A percentile compares a stretch with the other conserved stretches of the same genome.
Evolutionary conservation across 2,888 invertebrate species (phyloP).

Genomic region (Crepidodera aurea): DNA sequence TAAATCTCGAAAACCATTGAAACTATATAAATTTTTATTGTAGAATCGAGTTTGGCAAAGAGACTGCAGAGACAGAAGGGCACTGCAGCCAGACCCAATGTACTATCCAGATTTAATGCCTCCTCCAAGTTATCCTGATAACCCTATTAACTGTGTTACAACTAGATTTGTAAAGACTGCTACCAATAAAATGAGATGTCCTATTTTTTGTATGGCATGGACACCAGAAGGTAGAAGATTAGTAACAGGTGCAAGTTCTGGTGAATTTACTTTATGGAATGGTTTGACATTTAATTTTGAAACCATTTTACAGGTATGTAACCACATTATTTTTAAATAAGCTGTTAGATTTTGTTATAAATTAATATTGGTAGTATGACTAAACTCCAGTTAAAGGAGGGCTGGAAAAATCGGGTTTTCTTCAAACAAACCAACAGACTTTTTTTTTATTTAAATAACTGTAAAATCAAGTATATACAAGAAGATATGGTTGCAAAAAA

Average conservation of each 20-base stretch:
- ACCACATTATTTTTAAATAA: constrained; percentile 1
- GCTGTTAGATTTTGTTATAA: no score
- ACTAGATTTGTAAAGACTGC: constrained; percentile 98
- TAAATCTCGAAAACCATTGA: no score
- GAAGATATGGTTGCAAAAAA: no score
- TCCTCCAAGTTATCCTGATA: constrained; percentile 92
- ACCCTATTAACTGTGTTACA: constrained; percentile 95
- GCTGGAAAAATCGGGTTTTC: no score
- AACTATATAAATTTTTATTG: no score
- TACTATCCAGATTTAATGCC: constrained; percentile 94
- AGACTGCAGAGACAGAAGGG: constrained; percentile 87
- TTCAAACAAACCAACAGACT: no score
- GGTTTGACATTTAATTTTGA: constrained; percentile 99
- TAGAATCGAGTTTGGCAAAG: constrained; percentile 95
- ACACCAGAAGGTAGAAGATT: constrained; percentile 98
- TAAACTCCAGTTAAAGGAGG: no score
- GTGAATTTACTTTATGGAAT: constrained; percentile 99
- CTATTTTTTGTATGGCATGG: constrained; percentile 99
- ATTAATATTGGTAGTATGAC: no score
- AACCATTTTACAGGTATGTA: constrained; percentile 93
- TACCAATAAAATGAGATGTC: constrained; percentile 99
- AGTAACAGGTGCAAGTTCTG: constrained; percentile 98
- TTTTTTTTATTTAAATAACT: no score
- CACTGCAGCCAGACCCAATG: constrained; percentile 93
- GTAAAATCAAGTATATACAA: no score